Percentiles rank a stretch among this genome's conserved stretches.
Evolutionary conservation across 2,797 vertebrate species (phyloP).

Genomic region (Paguma larvata): DNA sequence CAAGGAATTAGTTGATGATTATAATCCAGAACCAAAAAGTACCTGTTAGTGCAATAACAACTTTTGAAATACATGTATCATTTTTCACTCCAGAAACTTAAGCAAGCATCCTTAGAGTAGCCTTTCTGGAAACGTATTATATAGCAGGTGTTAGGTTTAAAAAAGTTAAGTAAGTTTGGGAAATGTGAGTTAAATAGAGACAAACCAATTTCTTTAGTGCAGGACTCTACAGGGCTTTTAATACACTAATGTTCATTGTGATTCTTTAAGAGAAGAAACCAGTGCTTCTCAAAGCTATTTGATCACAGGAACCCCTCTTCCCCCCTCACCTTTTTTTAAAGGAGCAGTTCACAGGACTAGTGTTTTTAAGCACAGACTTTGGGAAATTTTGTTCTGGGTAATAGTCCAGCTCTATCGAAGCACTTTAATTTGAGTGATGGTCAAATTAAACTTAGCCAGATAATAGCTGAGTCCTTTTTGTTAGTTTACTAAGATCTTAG

Average conservation of each 20-base stretch:
- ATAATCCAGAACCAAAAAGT: not conserved
- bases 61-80: conserved; percentile 30
- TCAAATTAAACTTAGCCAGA: conserved; percentile 42
- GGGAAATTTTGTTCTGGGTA: conserved; percentile 1
- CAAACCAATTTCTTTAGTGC: not conserved
- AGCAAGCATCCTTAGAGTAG: not conserved
- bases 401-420: not conserved
- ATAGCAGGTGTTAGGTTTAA: not conserved
- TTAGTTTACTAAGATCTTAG: conserved; percentile 40
- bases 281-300: conserved; percentile 10
- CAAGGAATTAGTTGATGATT: conserved; percentile 35
- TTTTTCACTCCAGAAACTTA: conserved; percentile 6
- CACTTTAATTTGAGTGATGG: not conserved
- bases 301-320: not conserved
- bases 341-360: not conserved
- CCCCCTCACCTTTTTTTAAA: not conserved
- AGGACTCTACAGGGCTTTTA: conserved; percentile 3
- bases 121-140: not conserved
- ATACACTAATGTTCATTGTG: not conserved
- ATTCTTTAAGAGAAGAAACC: not conserved
- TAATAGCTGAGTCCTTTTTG: not conserved
- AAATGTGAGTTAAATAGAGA: conserved; percentile 22
- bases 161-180: conserved; percentile 36
- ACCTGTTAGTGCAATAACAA: not conserved
- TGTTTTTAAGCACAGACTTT: conserved; percentile 33